Evolutionary conservation across 2,888 invertebrate species (phyloP), one percentile per base, ranked within the genome.

Genomic region (Eupeodes luniger): DNA sequence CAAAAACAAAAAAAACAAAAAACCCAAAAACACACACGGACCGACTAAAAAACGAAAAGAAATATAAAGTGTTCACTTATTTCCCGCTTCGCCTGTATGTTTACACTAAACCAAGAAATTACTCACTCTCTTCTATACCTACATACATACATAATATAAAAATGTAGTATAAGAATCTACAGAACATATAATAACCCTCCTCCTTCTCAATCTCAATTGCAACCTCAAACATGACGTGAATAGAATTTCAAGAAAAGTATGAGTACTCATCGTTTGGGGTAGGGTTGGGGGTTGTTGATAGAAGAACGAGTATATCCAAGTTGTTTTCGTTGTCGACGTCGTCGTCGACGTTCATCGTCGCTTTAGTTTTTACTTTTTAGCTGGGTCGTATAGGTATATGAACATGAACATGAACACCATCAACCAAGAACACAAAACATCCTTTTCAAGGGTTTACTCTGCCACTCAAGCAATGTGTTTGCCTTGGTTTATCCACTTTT

Each of bases 191-290:
- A 55, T 76, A 66, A 62, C n/a, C 51, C 53, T 10, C 62, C 51
- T 51, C 62, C 51, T 53, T 14, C 69, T 57, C 66, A 49, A 51
- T 49, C 61, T 16, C 67, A 59, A 74, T 78, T 53, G 53, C 66
- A 72, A 85, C 81, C 85, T 74, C 85, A 74, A 85, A 74, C 85
- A 85, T 85, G 81, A 55, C 64, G 76, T 75, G 76, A 77, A 79
- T 61, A 66, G 66, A 53, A 53, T 55, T 53, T 70, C 16, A 70
- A 57, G 47, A 80, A 64, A 69, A 84, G 66, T 62, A 59, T 51
- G 47, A 79, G 84, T 84, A 64, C 75, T 80, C 84, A 75, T 75
- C 74, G 67, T 47, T 72, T n/a, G 64, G 19, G 19, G 16, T 27
- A 11, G 6, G 10, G 10, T 5, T 10, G 4, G 10, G 47, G 10